A percentile compares a stretch with the other conserved stretches of the same genome.
phyloP scores from a whole-genome alignment of 1,140 invertebrate species.

The Ooceraea biroi region DNA sequence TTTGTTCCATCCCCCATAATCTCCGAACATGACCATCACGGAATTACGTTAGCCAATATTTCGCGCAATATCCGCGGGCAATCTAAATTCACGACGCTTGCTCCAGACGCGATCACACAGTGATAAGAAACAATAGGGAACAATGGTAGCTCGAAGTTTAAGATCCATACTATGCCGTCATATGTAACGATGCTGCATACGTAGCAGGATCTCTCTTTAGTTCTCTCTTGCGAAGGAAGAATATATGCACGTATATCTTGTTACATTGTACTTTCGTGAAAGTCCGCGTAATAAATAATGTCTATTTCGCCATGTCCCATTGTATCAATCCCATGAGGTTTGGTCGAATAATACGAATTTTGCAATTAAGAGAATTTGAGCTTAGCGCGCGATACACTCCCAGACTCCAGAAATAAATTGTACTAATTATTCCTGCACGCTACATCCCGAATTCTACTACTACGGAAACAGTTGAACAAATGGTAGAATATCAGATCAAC shows the following conservation, averaged over 20 bases:
- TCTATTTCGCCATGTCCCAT: constrained; percentile 31
- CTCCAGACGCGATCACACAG: constrained; percentile 4
- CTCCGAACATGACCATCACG: constrained; percentile 4
- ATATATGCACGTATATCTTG: constrained; percentile 5
- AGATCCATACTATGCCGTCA: no score
- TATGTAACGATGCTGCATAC: not conserved
- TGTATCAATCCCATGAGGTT: constrained; percentile 7
- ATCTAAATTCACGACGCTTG: constrained; percentile 24
- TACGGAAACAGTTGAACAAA: constrained; percentile 11
- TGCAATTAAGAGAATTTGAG: constrained; percentile 28
- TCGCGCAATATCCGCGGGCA: constrained; percentile 23
- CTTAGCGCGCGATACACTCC: constrained; percentile 1
- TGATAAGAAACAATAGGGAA: constrained; percentile 54
- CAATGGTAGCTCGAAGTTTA: constrained; percentile 15
- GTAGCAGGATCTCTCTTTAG: not conserved
- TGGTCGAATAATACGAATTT: constrained; percentile 14
- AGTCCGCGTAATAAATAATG: constrained; percentile 35
- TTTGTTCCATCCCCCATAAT: constrained; percentile 12
- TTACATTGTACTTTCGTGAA: constrained; percentile 25
- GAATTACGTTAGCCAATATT: constrained; percentile 39
- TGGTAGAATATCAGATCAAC: not conserved
- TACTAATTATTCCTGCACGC: constrained; percentile 17
- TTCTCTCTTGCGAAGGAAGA: not conserved
- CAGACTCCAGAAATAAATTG: constrained; percentile 46
- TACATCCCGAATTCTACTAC: constrained; percentile 3